Conservation (phyloP, 2,888 invertebrate species). For the Heliconius aoede region DNA sequence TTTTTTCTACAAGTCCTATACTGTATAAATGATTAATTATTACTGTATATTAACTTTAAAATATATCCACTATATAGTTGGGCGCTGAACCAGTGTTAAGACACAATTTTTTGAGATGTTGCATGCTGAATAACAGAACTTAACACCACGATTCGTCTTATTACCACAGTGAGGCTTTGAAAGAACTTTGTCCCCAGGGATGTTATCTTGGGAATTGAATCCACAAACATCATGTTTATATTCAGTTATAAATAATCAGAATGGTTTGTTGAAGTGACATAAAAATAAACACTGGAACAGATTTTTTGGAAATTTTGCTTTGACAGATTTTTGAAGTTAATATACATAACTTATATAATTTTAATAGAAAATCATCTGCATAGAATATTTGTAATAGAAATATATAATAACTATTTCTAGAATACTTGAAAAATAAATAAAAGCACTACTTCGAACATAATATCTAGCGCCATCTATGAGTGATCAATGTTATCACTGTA, state of each 20-base stretch:
- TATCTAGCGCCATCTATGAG: constrained; percentile 27
- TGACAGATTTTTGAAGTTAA: background rate
- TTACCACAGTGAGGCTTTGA: background rate
- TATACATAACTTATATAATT: background rate
- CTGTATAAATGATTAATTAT: too few relatives aligned
- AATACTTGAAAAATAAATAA: background rate
- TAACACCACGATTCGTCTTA: background rate
- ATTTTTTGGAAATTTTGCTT: background rate
- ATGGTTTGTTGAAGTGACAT: background rate
- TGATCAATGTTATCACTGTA: constrained; percentile 6
- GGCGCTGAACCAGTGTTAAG: background rate
- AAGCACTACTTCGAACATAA: background rate
- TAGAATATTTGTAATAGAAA: background rate
- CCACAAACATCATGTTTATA: background rate
- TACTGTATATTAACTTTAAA: too few relatives aligned
- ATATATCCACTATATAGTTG: too few relatives aligned
- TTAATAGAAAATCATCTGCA: background rate
- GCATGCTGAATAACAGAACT: background rate
- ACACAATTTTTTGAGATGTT: background rate
- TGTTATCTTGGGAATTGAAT: background rate
- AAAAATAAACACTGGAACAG: background rate
- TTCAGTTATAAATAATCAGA: background rate
- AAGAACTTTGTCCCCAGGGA: background rate
- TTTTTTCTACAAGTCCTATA: too few relatives aligned
- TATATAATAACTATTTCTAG: background rate